phyloP scores from a whole-genome alignment of 2,888 invertebrate genomes.

The Brachyopa scutellaris region DNA sequence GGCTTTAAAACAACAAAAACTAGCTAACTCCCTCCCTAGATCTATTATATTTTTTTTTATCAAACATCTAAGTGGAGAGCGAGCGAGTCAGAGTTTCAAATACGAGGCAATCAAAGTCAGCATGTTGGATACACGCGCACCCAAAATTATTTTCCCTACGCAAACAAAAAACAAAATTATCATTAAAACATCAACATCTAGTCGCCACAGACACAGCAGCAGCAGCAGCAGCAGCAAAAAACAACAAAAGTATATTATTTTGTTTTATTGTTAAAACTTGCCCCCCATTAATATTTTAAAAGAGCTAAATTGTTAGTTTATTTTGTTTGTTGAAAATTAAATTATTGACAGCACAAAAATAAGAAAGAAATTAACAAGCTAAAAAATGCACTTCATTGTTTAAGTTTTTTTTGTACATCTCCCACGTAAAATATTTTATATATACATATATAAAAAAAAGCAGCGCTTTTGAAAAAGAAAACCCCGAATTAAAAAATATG shows the following conservation, averaged over 20 bases:
- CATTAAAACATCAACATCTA: not conserved
- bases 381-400: conserved; percentile 63
- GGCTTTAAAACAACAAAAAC: conserved; percentile 10
- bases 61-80: conserved; percentile 37
- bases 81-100: not conserved
- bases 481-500: not conserved
- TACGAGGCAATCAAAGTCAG: conserved; percentile 41
- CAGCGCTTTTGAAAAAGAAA: conserved; percentile 55
- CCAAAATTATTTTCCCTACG: not conserved
- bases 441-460: conserved; percentile 34
- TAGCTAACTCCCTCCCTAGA: conserved; percentile 31
- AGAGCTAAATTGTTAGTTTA: conserved; percentile 46
- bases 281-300: conserved; percentile 22
- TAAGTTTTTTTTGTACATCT: conserved; percentile 28
- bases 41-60: conserved; percentile 40
- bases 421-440: conserved; percentile 18
- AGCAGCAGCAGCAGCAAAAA: conserved; percentile 1
- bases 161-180: not conserved
- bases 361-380: conserved; percentile 4
- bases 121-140: conserved; percentile 43
- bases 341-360: conserved; percentile 50
- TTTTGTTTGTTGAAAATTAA: conserved; percentile 57
- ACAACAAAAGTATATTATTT: not conserved
- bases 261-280: conserved; percentile 47
- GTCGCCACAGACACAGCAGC: not conserved